Base-by-base conservation (phyloP, 2,797 vertebrate genomes). In the Notolepis coatsorum region DNA sequence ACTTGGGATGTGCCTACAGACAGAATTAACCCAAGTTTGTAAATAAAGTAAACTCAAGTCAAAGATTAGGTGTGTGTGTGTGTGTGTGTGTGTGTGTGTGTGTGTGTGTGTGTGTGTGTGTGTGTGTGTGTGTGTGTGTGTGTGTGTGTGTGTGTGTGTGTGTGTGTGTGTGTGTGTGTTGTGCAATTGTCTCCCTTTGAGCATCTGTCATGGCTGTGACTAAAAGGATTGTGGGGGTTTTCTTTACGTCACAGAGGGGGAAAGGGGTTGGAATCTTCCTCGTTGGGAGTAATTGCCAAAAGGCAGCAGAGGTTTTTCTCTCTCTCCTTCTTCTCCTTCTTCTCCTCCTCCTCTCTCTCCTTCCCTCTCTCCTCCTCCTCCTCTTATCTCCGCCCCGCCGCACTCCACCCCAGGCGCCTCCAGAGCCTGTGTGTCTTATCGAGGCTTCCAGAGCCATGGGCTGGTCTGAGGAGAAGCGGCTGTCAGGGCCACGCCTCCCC, bases 151-250 rank as follows among this genome's bases (percentile, higher is more conserved):
- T 62, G 28, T 49, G 35, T 55, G 17, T 54, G 71, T 75, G 53
- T 57, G 45, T 46, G 61, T 35, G 43, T 31, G 65, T n/a, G 42
- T 30, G 53, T 15, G 54, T 31, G 24, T 30, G 39, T 64, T 31
- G 24, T 30, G 39, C 62, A 72, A 70, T 68, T 51, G 65, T 72
- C 75, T 81, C 58, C 68, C 81, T 87, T 68, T 84, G 64, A 87
- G 73, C 52, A 80, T 88, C 78, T 81, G 69, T 77, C 82, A 82
- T 84, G 47, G 71, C 86, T 89, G 90, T 91, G 88, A 90, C 91
- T 91, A 93, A 93, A 89, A 70, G 88, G 91, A 93, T 92, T 91
- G 72, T 78, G 69, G 75, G 52, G 69, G 71, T 80, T 89, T 81
- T 84, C 79, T 64, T 87, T 84, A 86, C 71, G 74, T 81, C 61